phyloP scores from a whole-genome alignment of 2,113 vertebrate species.

The Rousettus leschenaultii region DNA sequence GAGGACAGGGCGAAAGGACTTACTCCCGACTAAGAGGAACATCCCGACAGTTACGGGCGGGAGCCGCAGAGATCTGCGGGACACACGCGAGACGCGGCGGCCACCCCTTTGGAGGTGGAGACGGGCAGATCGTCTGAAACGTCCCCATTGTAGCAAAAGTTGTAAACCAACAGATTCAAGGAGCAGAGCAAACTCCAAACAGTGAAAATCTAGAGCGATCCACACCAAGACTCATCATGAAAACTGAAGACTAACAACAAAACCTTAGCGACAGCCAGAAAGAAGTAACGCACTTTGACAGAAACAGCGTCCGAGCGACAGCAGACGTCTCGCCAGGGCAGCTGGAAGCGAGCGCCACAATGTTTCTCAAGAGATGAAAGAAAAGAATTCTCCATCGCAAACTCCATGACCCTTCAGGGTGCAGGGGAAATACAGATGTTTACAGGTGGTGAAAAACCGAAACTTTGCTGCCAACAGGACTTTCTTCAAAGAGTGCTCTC shows the following conservation, averaged over 20 bases:
- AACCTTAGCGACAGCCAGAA: not conserved
- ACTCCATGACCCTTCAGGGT: not conserved
- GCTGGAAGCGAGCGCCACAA: not conserved
- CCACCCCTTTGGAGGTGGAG: not conserved
- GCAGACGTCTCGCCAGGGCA: not conserved
- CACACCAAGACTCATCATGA: not conserved
- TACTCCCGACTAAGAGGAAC: not conserved
- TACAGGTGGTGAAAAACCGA: not conserved
- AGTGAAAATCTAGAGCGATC: not conserved
- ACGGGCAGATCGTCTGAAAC: not conserved
- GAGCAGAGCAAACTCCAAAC: not conserved
- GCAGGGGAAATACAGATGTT: not conserved
- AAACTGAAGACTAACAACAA: not conserved
- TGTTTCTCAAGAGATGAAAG: not conserved
- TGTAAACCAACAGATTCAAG: not conserved
- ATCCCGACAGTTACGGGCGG: not conserved
- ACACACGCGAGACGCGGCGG: not conserved
- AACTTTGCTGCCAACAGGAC: not conserved
- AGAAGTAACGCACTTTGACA: not conserved
- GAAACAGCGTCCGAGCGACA: not conserved
- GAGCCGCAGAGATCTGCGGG: too few species aligned
- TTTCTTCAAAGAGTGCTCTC: not conserved
- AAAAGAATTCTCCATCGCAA: not conserved
- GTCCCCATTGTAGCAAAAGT: not conserved
- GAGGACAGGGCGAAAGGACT: not conserved